Base-by-base conservation (phyloP, 92 coral and sea anemone genomes). In the Galaxea fascicularis region DNA sequence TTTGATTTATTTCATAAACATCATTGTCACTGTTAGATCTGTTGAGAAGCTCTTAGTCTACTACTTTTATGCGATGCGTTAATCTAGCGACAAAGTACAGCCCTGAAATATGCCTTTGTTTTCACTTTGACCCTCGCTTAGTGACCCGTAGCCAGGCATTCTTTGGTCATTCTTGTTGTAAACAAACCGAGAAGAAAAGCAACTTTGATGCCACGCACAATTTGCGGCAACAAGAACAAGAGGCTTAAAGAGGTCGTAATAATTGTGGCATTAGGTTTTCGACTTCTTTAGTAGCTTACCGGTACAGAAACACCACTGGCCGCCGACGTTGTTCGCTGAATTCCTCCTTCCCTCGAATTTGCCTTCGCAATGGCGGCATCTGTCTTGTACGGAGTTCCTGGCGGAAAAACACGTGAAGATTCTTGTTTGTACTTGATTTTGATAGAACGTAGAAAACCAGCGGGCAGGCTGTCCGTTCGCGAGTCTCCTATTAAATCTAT, bases 341-440 rank as follows among this genome's bases (percentile, higher is more conserved):
- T 31, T 88, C 41, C 64, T 10, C 62, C 63, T 12, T 79, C 47
- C 60, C 29, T 52, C 11, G 10, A 35, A 30, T 41, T 64, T 10
- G 59, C 47, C 44, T 44, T 71, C 0, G 62, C 62, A 35, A 57
- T 71, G n/a, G 18, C 56, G 56, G 71, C 53, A 45, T 75, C 76
- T 21, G 65, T 60, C 31, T 85, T 67, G 79, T 78, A 78, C 35
- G 93, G 93, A 41, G 86, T 90, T 11, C 91, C 95, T 7, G 95
- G 92, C 16, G 99, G 98, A 80, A 96, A 96, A 30, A 96, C 97
- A 17, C 87, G 95, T 18, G 98, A 94, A 4, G 95, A 85, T 47
- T 95, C 99, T 74, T 96, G 99, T 82, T 91, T 93, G 85, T 94
- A 96, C 82, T 96, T 96, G 79, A 94, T 82, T 82, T 96, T 96